phyloP scores from a whole-genome alignment of 2,888 invertebrate species.

The Macrosoma leucophasiata region DNA sequence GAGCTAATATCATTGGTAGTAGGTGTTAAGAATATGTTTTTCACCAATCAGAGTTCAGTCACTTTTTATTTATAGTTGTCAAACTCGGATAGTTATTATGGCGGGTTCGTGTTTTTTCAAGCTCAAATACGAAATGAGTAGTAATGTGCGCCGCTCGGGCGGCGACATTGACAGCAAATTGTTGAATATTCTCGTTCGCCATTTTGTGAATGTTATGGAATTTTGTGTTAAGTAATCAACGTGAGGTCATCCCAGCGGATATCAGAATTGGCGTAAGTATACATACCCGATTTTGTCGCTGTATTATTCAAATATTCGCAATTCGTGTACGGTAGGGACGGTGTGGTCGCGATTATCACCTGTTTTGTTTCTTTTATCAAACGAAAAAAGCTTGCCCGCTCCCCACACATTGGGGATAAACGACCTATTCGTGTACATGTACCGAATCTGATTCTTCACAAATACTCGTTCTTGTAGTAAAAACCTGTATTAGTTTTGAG shows the following conservation, averaged over 20 bases:
- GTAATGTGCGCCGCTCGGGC: conserved; percentile 66
- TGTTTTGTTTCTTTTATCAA: conserved; percentile 42
- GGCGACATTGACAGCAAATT: conserved; percentile 71
- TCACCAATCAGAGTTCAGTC: too few relatives aligned
- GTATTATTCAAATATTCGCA: conserved; percentile 36
- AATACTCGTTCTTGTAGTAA: too few relatives aligned
- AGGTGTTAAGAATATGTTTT: too few relatives aligned
- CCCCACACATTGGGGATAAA: neutral
- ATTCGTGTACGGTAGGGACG: conserved; percentile 38
- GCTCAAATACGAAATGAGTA: conserved; percentile 69
- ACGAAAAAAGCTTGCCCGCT: too few relatives aligned
- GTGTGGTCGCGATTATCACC: conserved; percentile 33
- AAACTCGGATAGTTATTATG: conserved; percentile 49
- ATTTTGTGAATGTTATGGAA: conserved; percentile 67
- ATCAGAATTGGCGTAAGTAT: conserved; percentile 48
- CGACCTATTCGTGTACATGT: too few relatives aligned
- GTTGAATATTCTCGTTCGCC: conserved; percentile 69
- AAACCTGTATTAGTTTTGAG: too few relatives aligned
- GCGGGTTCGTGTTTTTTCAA: conserved; percentile 73
- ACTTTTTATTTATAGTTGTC: conserved; percentile 33
- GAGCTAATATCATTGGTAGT: too few relatives aligned
- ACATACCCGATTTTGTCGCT: conserved; percentile 32
- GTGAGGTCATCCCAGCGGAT: conserved; percentile 34
- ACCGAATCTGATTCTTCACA: too few relatives aligned
- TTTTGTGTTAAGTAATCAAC: conserved; percentile 62